Conservation (phyloP, 2,888 invertebrate genomes). For the Cremastinae sp. region DNA sequence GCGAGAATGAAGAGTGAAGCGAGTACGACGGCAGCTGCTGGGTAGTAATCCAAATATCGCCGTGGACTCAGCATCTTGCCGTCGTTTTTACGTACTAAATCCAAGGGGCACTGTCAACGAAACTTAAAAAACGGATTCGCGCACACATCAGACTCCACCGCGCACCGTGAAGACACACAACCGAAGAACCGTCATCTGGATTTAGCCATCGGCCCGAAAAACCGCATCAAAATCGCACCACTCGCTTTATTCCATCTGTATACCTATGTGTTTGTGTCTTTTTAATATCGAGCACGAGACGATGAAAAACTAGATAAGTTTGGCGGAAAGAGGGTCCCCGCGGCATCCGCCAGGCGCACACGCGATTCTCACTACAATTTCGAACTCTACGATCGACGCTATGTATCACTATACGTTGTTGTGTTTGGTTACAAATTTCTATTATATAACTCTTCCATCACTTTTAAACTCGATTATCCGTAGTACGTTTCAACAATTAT, state of each 20-base stretch:
- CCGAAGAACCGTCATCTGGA: slow-evolving; percentile 63
- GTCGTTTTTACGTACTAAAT: slow-evolving; percentile 69
- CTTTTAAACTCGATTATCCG: slow-evolving; percentile 41
- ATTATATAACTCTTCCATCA: slow-evolving; percentile 24
- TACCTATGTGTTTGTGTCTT: neutral
- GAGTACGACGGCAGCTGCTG: slow-evolving; percentile 67
- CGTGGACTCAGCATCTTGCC: slow-evolving; percentile 75
- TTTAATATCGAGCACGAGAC: slow-evolving; percentile 3
- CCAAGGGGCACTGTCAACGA: slow-evolving; percentile 57
- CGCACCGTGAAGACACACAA: slow-evolving; percentile 71
- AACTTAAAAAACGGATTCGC: slow-evolving; percentile 64
- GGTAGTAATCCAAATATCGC: slow-evolving; percentile 77
- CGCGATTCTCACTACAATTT: slow-evolving; percentile 11
- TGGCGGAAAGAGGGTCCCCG: slow-evolving; percentile 45
- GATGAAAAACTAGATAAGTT: slow-evolving; percentile 24
- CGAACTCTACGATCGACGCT: no score
- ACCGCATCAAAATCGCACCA: slow-evolving; percentile 33
- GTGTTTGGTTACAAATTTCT: no score
- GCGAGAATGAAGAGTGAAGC: slow-evolving; percentile 54
- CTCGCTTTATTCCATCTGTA: slow-evolving; percentile 6
- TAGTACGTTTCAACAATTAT: slow-evolving; percentile 62
- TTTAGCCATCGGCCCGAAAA: slow-evolving; percentile 12
- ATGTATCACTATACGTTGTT: no score
- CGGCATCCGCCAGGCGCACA: slow-evolving; percentile 19
- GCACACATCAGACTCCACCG: slow-evolving; percentile 77